These are phyloP conservation scores for Cyrtodaria siliqua DNA, from an alignment of 2,888 invertebrate genomes.

Conservation along the genomic window DNA sequence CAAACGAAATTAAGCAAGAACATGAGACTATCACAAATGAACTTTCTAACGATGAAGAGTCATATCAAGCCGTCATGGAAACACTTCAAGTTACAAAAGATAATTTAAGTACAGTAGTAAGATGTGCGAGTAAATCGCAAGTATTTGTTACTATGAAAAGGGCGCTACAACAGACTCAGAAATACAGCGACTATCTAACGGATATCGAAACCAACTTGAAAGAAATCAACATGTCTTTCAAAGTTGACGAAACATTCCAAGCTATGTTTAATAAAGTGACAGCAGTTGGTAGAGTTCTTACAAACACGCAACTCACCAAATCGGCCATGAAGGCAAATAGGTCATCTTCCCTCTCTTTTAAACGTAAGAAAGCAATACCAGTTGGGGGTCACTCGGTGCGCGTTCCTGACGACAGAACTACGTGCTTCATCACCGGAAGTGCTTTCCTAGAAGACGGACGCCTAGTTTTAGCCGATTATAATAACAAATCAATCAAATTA, in stretches of 20 bases:
- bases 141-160: constrained; percentile 27
- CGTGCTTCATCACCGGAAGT: constrained; percentile 34
- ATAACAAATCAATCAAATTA: constrained; percentile 34
- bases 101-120: constrained; percentile 2
- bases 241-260: constrained; percentile 11
- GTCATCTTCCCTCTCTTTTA: background rate
- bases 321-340: background rate
- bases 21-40: constrained; percentile 3
- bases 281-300: constrained; percentile 6
- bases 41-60: constrained; percentile 14
- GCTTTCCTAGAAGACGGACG: constrained; percentile 30
- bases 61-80: constrained; percentile 17
- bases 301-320: background rate
- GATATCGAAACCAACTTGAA: constrained; percentile 10
- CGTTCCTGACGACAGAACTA: constrained; percentile 29
- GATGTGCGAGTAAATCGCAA: constrained; percentile 8
- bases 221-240: constrained; percentile 23
- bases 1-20: constrained; percentile 9
- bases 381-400: constrained; percentile 41
- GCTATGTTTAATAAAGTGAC: constrained; percentile 3
- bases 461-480: constrained; percentile 30
- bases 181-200: constrained; percentile 14
- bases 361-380: constrained; percentile 29
- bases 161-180: constrained; percentile 13
- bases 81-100: constrained; percentile 12